Evolutionary conservation across 2,113 vertebrate genomes (phyloP), one percentile per base, ranked within the genome.

Genomic region (Apus apus): DNA sequence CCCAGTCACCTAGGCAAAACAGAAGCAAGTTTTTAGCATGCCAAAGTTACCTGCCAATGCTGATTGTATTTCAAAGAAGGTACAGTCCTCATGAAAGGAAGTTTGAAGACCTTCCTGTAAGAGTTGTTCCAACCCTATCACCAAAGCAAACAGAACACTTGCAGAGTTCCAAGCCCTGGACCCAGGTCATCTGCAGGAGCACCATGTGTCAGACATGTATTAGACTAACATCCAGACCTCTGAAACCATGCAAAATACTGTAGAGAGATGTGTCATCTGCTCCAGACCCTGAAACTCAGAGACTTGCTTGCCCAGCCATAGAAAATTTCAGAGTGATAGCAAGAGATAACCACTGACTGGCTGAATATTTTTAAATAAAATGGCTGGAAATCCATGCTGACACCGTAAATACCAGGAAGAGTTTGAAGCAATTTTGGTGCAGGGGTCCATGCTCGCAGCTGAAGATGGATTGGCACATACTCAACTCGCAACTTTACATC

Each of bases 331-430:
- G 26, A 11, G 1, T 46, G 20, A 36, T 64, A 36, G 66, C 6
- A 4, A 51, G 30, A 29, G 15, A 11, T 45, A 57, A 66, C 11
- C 34, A 46, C 20, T 38, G 20, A 61, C 13, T 50, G 34, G 43
- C 5, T 46, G 12, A 74, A 38, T 46, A 53, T 45, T 70, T 80
- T 53, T 30, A 40, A 36, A 81, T 38, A 38, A 75, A 83, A 68
- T 46, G 13, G 11, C 67, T 93, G 89, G 91, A 92, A 96, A 95
- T 87, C 56, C 38, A 27, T 78, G n/a, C 50, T 20, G 32, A 90
- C 78, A 92, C 91, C 90, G 73, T 87, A 97, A 97, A 98, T 93
- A 78, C 80, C 89, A 89, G 79, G 53, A 92, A 96, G 96, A 88
- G 81, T 96, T 89, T 94, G 56, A 26, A 38, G 25, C 7, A 57